Evolutionary conservation across 2,888 invertebrate genomes (phyloP).

Genomic region (Cerastoderma edule): DNA sequence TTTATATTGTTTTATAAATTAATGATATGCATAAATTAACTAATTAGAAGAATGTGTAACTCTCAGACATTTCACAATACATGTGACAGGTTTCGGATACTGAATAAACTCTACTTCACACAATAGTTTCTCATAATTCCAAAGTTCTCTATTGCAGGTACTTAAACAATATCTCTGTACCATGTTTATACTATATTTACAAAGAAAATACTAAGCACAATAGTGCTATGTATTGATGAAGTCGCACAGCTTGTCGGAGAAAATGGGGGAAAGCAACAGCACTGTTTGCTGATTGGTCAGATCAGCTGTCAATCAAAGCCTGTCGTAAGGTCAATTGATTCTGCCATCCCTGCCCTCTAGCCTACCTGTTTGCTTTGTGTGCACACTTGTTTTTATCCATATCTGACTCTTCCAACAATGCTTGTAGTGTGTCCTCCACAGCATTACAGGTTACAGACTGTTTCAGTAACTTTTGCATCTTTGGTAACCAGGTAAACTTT

Average conservation of each 20-base stretch:
- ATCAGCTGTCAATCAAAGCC: not conserved
- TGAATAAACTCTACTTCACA: too few species aligned
- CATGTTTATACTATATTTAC: too few species aligned
- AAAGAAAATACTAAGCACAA: not conserved
- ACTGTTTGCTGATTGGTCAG: not conserved
- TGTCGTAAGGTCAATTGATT: not conserved
- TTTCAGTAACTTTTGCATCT: not conserved
- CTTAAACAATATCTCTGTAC: too few species aligned
- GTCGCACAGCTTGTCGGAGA: not conserved
- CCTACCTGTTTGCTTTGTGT: constrained; percentile 43
- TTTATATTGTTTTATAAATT: too few species aligned
- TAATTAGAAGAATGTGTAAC: too few species aligned
- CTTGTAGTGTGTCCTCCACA: not conserved
- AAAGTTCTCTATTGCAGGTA: too few species aligned
- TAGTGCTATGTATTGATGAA: not conserved
- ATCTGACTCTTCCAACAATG: constrained; percentile 9
- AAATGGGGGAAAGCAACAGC: not conserved
- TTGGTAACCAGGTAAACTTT: constrained; percentile 5
- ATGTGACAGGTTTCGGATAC: too few species aligned
- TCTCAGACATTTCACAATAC: too few species aligned
- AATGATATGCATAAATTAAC: too few species aligned
- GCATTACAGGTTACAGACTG: constrained; percentile 5
- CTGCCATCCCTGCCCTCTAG: not conserved
- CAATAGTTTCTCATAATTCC: too few species aligned
- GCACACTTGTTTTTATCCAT: constrained; percentile 42